Percentiles rank a stretch among this genome's conserved stretches.
phyloP scores from a whole-genome alignment of 2,797 vertebrate genomes.

The Falco berigora region DNA sequence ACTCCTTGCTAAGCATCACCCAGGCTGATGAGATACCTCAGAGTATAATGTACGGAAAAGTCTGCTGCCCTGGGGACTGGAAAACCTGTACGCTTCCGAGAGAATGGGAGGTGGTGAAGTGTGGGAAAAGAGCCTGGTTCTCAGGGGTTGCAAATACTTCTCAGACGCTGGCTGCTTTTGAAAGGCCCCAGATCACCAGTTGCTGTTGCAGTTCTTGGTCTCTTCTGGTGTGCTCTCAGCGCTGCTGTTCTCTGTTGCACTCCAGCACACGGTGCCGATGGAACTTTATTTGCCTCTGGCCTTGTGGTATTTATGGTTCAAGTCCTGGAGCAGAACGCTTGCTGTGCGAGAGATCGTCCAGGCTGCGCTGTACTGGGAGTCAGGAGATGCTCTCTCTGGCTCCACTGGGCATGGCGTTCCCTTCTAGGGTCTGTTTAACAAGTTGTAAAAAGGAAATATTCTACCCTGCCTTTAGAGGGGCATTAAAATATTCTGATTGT shows the following conservation, averaged over 20 bases:
- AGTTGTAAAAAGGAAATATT: neutral
- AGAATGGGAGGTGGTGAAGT: neutral
- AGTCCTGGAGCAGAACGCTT: neutral
- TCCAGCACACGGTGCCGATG: neutral
- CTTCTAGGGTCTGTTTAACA: neutral
- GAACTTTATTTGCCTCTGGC: neutral
- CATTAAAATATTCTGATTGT: neutral
- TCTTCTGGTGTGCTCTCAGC: neutral
- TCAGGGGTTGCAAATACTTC: neutral
- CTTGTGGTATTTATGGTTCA: neutral
- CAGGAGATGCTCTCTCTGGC: neutral
- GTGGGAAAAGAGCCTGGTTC: neutral
- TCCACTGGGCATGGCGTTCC: neutral
- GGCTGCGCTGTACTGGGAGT: neutral
- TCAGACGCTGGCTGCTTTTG: neutral
- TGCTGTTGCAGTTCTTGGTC: neutral
- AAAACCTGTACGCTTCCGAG: neutral
- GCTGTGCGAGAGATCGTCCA: neutral
- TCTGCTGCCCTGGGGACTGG: neutral
- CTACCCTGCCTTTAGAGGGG: neutral
- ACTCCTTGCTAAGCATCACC: neutral
- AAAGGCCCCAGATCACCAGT: neutral
- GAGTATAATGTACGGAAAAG: neutral
- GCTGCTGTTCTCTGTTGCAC: neutral
- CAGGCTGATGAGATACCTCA: neutral